phyloP scores from a whole-genome alignment of 2,113 vertebrate genomes.

The Ginglymostoma cirratum region DNA sequence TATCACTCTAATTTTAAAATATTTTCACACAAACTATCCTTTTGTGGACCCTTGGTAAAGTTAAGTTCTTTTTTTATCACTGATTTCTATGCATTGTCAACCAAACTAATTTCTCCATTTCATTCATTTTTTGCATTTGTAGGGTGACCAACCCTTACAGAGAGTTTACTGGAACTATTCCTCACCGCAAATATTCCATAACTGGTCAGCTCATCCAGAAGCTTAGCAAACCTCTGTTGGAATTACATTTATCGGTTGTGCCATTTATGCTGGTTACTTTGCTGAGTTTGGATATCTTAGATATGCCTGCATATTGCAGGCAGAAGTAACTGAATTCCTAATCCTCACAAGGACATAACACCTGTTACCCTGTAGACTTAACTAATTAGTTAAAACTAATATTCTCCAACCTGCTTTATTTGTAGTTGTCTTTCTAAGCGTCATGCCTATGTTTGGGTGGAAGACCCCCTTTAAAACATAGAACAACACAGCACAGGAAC shows the following conservation, averaged over 20 bases:
- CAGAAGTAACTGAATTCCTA: neutral
- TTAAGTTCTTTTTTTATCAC: too few relatives aligned
- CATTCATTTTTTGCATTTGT: neutral
- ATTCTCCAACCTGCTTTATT: neutral
- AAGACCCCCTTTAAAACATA: neutral
- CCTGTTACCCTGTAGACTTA: neutral
- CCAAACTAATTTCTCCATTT: neutral
- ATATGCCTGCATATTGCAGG: neutral
- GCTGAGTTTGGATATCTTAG: neutral
- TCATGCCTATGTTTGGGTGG: neutral
- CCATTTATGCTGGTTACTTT: neutral
- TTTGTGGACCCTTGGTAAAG: neutral
- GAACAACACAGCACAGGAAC: too few relatives aligned
- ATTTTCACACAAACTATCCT: neutral
- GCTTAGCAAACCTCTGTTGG: too few relatives aligned
- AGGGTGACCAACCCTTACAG: neutral
- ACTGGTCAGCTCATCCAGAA: neutral
- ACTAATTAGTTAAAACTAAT: neutral
- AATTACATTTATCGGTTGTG: neutral
- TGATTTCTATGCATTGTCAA: neutral
- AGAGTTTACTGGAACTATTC: neutral
- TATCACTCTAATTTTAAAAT: neutral
- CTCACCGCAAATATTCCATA: neutral
- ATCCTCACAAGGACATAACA: neutral
- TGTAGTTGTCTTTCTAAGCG: neutral